Base-by-base conservation (phyloP, 2,888 invertebrate genomes). In the Coleophora flavipennella region DNA sequence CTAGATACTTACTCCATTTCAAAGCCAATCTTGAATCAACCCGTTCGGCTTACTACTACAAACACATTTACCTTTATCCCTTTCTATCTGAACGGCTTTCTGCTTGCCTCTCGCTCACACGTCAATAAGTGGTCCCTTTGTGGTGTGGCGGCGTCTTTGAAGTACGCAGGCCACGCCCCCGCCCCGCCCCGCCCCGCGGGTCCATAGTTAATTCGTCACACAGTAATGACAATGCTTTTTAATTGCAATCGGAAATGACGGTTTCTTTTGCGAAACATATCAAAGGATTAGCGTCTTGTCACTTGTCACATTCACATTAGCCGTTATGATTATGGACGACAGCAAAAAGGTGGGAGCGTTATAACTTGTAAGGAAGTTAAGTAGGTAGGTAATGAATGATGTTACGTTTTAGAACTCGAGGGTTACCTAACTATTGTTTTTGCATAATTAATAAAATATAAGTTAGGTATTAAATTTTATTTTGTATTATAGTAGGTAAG, bases 211-310 rank as follows among this genome's bases (percentile, higher is more conserved):
- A 80, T 81, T 79, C 78, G 80, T 81, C 79, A 80, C 76, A 71
- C 62, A 59, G 51, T 79, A 80, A 80, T 76, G 79, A 81, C 78
- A 79, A 75, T 72, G 71, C 58, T 68, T 80, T 20, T 80, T 81
- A 83, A 81, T 83, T 80, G 76, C 61, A 55, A 67, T 55, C 60
- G 67, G 68, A 73, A 72, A 65, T 52, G 62, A 54, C 51, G 48
- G 60, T 60, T 57, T 13, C 32, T 34, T 35, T 43, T 33, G 59
- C 57, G 54, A 60, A 63, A 60, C 11, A 10, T 57, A 51, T 55
- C 50, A 43, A 48, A 53, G 59, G 56, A 57, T 53, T 58, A 47
- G 40, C 43, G 41, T 26, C 40, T 43, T 45, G 46, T 20, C 20
- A n/a, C n/a, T n/a, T n/a, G n/a, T n/a, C n/a, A n/a, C n/a, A n/a